Base-by-base conservation (phyloP, 1,140 invertebrate genomes). In the Drosophila seguyi region DNA sequence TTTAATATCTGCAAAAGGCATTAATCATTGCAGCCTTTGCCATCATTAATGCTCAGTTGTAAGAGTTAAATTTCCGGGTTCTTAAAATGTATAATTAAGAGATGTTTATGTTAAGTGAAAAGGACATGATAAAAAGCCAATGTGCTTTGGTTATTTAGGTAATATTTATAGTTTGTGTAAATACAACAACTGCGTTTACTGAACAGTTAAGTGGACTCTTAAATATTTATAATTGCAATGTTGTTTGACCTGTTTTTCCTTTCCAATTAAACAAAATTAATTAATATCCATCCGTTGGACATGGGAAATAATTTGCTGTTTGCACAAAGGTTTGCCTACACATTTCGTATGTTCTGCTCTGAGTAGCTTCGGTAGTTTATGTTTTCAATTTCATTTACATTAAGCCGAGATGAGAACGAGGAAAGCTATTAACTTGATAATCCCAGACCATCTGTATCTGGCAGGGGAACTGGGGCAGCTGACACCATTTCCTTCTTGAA, bases 401-500 rank as follows among this genome's bases (percentile, higher is more conserved):
- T 52, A 57, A 75, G 56, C 34, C 34, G 66, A 39, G 47, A 69
- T 68, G 66, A 39, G 36, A 42, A 50, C 52, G 69, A 59, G 69
- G 27, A 72, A 59, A 59, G 69, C 66, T 72, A 72, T 72, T 72
- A 72, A 72, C 53, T 72, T 72, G 55, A 72, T 72, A 72, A 72
- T 72, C 42, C 66, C 66, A 36, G 14, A 20, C 66, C 52, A 58
- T 41, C 52, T 75, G 53, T 42, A 36, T 44, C 53, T 44, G 48
- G 48, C n/a, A 14, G n/a, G 27, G 27, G 77, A 42, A 60, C 41
- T 59, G 75, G 67, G 42, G 47, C 68, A 48, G 67, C 68, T 72
- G 69, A 72, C 75, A 80, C 60, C 80, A 87, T 87, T 87, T 87
- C 83, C 83, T 82, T 71, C 80, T 88, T 84, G 81, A 84, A 80